Evolutionary conservation across 2,888 invertebrate species (phyloP).

Genomic region (Pheosia tremula): DNA sequence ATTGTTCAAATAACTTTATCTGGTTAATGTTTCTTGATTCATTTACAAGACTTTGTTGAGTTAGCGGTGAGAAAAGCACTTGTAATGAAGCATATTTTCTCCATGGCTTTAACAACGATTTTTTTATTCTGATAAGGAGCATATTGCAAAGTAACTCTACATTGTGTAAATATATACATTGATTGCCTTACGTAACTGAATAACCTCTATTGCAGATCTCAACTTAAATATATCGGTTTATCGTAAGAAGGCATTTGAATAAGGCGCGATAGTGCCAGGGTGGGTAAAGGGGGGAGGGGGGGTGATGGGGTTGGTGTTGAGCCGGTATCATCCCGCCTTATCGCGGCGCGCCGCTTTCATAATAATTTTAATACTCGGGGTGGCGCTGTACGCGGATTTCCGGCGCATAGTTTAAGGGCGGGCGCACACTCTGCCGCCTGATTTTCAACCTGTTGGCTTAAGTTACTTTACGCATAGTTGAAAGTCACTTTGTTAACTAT

Average conservation of each 20-base stretch:
- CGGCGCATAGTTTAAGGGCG: slow-evolving; percentile 58
- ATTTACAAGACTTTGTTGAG: slow-evolving; percentile 13
- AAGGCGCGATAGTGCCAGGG: slow-evolving; percentile 68
- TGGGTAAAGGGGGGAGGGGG: slow-evolving; percentile 37
- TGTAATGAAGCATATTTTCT: too few relatives aligned
- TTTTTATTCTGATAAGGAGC: too few relatives aligned
- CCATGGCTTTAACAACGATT: too few relatives aligned
- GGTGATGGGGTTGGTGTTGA: slow-evolving; percentile 61
- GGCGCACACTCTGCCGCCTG: neutral
- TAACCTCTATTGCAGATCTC: neutral
- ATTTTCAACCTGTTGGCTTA: neutral
- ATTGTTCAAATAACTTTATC: slow-evolving; percentile 78
- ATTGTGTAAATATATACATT: too few relatives aligned
- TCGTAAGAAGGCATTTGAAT: slow-evolving; percentile 72
- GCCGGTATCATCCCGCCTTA: slow-evolving; percentile 76
- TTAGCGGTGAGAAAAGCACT: neutral
- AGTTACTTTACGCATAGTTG: slow-evolving; percentile 11
- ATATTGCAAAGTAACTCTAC: neutral
- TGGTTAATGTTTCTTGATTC: slow-evolving; percentile 69
- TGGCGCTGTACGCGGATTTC: slow-evolving; percentile 55
- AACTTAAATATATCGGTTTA: slow-evolving; percentile 50
- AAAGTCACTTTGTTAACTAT: neutral
- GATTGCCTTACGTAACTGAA: too few relatives aligned
- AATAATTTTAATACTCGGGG: slow-evolving; percentile 80
- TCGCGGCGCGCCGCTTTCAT: slow-evolving; percentile 72